Base-by-base conservation (phyloP, 2,113 vertebrate species). In the Platysternon megacephalum region DNA sequence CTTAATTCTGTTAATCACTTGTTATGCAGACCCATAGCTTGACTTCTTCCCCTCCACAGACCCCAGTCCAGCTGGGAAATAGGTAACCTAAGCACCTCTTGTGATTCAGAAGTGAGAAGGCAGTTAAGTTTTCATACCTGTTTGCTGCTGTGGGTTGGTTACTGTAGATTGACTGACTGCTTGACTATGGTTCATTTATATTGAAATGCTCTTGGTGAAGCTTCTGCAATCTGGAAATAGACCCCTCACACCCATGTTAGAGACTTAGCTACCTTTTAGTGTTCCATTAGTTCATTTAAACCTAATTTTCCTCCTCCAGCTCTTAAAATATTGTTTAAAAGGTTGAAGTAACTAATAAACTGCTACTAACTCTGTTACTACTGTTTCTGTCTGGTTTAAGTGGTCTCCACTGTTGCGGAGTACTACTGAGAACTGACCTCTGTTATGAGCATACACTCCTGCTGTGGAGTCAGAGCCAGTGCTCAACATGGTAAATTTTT, bases 41-140 rank as follows among this genome's bases (percentile, higher is more conserved):
- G 14, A 65, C 32, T 35, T 35, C 87, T 83, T 89, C 13, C 10
- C 48, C 8, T 79, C 10, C 14, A 56, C 76, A 0, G 61, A 86
- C 24, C 46, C 8, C 0, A 14, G 0, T 56, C 3, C 80, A 0
- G 44, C 6, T 61, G 9, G 7, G 84, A 86, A 80, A n/a, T 2
- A 51, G 2, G 5, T 51, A 90, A 94, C 86, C 1, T 0, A 46
- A 85, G 82, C 26, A 1, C 22, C 1, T 74, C 3, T 79, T 19
- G 3, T 86, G 6, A 68, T 85, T 93, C 26, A 7, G 2, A 6
- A 56, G 83, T 91, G 46, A 92, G 42, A 93, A 76, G 74, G 22
- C 42, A 56, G 6, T 88, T 91, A 89, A 74, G 49, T 78, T 65
- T 49, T 87, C 14, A 48, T 5, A 11, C 79, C 35, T 85, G 53